These are phyloP conservation scores for Eulemur albifrons DNA, from an alignment of 2,797 vertebrate species.

Conservation along the genomic window DNA sequence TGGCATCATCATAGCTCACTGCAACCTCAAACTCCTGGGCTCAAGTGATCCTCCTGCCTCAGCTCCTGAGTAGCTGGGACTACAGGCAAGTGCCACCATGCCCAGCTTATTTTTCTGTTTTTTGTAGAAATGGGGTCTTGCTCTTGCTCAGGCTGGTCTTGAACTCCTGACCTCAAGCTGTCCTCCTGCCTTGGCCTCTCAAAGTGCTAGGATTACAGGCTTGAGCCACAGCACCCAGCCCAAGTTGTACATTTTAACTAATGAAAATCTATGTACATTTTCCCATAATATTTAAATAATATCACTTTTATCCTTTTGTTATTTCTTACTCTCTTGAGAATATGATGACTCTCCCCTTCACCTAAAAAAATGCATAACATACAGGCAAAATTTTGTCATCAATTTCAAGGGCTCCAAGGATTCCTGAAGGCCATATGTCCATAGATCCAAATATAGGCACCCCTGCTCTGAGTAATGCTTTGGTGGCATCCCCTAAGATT, in stretches of 20 bases:
- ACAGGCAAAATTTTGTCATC: neutral
- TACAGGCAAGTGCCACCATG: neutral
- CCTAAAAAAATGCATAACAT: neutral
- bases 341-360: neutral
- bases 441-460: neutral
- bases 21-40: neutral
- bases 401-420: neutral
- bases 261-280: neutral
- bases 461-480: neutral
- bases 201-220: no score
- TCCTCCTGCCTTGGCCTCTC: neutral
- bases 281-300: neutral
- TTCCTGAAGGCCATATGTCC: neutral
- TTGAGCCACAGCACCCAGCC: neutral
- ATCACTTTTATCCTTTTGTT: neutral
- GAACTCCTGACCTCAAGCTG: neutral
- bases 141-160: neutral
- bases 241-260: neutral
- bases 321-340: neutral
- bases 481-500: neutral
- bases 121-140: neutral
- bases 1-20: neutral
- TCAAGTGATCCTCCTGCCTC: neutral
- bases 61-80: neutral
- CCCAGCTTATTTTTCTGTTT: neutral